A percentile compares a stretch with the other conserved stretches of the same genome.
Evolutionary conservation across 2,888 invertebrate genomes (phyloP).

Genomic region (Drosophila melanosoma): DNA sequence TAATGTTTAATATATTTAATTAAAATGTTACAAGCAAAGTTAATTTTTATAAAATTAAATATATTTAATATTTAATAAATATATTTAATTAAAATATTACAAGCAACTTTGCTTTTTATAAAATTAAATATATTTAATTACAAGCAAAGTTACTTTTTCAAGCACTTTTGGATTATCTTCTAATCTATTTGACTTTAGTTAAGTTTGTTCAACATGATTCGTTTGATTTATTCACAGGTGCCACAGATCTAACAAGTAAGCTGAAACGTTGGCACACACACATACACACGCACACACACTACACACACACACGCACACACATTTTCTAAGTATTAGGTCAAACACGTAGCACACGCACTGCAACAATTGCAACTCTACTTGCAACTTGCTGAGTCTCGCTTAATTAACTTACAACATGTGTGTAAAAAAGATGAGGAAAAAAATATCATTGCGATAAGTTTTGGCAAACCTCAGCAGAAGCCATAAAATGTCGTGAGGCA

Average conservation of each 20-base stretch:
- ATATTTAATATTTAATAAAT: too few species aligned
- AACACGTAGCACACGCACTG: constrained; percentile 42
- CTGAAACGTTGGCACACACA: constrained; percentile 11
- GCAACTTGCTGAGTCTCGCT: constrained; percentile 53
- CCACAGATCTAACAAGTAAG: constrained; percentile 7
- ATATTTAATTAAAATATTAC: not conserved
- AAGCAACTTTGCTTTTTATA: not conserved
- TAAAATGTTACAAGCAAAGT: not conserved
- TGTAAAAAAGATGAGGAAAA: constrained; percentile 3
- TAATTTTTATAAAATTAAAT: too few species aligned
- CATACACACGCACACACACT: not conserved
- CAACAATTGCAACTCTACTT: constrained; percentile 40
- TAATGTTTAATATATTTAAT: not conserved
- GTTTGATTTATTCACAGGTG: constrained; percentile 4
- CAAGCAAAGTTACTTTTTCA: not conserved
- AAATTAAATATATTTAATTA: not conserved
- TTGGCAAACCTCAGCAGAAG: constrained; percentile 66
- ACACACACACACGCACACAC: not conserved
- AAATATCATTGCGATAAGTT: constrained; percentile 40
- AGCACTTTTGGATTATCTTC: not conserved
- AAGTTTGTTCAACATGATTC: not conserved
- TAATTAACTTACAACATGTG: constrained; percentile 67
- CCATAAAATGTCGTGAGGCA: constrained; percentile 77
- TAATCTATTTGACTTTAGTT: not conserved
- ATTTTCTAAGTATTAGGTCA: constrained; percentile 18